Percentiles rank a stretch among this genome's conserved stretches.
These are phyloP conservation scores for Ferdinandea cuprea DNA, from an alignment of 2,888 invertebrate genomes.

Conservation along the genomic window DNA sequence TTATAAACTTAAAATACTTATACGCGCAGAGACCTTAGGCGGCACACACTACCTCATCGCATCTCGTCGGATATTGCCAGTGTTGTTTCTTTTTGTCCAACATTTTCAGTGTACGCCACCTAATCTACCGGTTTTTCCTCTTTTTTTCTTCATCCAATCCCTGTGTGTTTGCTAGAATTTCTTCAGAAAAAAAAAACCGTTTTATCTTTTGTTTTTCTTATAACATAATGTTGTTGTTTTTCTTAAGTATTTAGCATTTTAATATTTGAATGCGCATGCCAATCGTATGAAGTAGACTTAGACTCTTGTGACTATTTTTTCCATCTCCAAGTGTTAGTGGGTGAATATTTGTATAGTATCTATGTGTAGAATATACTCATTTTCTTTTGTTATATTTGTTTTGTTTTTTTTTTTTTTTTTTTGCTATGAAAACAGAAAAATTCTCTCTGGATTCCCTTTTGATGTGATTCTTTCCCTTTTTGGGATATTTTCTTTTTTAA, in stretches of 20 bases:
- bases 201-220: constrained; percentile 24
- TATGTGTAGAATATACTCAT: constrained; percentile 15
- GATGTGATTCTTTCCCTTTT: constrained; percentile 17
- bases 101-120: constrained; percentile 41
- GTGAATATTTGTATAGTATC: constrained; percentile 21
- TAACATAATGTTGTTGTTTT: constrained; percentile 15
- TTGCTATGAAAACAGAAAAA: constrained; percentile 51
- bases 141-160: constrained; percentile 57
- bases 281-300: constrained; percentile 59
- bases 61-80: too few species aligned
- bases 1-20: too few species aligned
- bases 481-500: constrained; percentile 52
- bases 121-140: constrained; percentile 73
- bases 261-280: constrained; percentile 72
- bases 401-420: constrained; percentile 33
- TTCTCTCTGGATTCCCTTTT: constrained; percentile 26
- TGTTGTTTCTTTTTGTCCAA: constrained; percentile 32
- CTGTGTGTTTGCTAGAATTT: constrained; percentile 65
- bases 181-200: constrained; percentile 27
- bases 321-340: constrained; percentile 19
- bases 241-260: constrained; percentile 42
- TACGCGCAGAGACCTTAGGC: not conserved
- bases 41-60: constrained; percentile 17
- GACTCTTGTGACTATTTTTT: constrained; percentile 14
- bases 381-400: constrained; percentile 11